A percentile compares a stretch with the other conserved stretches of the same genome.
phyloP scores from a whole-genome alignment of 2,888 invertebrate genomes.

The Tinea semifulvella region DNA sequence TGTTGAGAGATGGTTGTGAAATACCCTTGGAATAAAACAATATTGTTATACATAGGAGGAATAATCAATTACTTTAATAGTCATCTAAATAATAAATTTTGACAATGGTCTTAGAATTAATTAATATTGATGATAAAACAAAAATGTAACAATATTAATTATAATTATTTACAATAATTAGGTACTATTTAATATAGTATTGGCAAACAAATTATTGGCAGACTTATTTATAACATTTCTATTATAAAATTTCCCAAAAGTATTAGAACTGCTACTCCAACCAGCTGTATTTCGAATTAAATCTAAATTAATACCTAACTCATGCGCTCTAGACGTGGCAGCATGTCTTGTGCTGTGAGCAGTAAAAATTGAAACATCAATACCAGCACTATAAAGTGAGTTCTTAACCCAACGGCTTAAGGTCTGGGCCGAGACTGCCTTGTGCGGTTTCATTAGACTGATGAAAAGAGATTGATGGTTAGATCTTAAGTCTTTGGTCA shows the following conservation, averaged over 20 bases:
- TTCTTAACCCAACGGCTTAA: constrained; percentile 22
- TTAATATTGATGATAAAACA: not conserved
- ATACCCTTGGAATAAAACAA: not conserved
- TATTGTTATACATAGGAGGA: not conserved
- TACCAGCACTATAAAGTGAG: constrained; percentile 17
- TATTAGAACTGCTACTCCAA: constrained; percentile 20
- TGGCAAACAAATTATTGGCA: not conserved
- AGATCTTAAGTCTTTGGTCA: constrained; percentile 4
- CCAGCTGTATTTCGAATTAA: constrained; percentile 21
- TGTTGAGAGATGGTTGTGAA: not conserved
- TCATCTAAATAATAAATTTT: not conserved
- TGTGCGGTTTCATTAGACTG: constrained; percentile 17
- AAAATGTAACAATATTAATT: not conserved
- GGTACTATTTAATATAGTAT: constrained; percentile 3
- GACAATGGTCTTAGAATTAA: not conserved
- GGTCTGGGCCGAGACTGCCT: constrained; percentile 18
- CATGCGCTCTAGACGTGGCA: constrained; percentile 22
- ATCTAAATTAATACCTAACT: constrained; percentile 21
- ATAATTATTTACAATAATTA: not conserved
- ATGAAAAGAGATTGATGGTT: constrained; percentile 14
- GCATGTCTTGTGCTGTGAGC: constrained; percentile 23
- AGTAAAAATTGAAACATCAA: constrained; percentile 17
- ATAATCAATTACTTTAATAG: not conserved
- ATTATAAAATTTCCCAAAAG: constrained; percentile 23
- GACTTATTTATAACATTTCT: constrained; percentile 16